phyloP scores from a whole-genome alignment of 2,888 invertebrate genomes.

The Caenorhabditis sp. region DNA sequence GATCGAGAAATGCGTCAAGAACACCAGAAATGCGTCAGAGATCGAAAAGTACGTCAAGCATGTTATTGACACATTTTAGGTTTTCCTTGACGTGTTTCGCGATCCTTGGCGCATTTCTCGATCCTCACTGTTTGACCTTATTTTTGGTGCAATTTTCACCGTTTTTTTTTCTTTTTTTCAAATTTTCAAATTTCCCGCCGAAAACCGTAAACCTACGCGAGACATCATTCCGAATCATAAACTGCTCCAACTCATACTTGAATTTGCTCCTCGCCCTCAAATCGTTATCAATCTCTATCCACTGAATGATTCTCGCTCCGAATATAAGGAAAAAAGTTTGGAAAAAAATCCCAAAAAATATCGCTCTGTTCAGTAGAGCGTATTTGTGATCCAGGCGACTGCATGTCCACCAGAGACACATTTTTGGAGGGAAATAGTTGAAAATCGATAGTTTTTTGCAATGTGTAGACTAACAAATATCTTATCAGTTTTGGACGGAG shows the following conservation, averaged over 20 bases:
- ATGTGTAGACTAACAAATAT: background rate
- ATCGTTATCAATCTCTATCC: conserved; percentile 86
- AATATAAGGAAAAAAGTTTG: conserved; percentile 86
- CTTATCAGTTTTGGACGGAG: conserved; percentile 11
- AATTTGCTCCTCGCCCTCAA: conserved; percentile 86
- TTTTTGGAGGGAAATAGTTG: conserved; percentile 4
- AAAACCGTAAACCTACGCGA: conserved; percentile 51
- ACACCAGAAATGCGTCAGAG: background rate
- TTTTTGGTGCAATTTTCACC: background rate
- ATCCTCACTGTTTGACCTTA: background rate
- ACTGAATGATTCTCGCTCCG: conserved; percentile 88
- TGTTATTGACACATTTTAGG: too few relatives aligned
- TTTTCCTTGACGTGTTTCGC: background rate
- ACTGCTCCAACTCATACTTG: conserved; percentile 86
- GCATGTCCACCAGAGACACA: conserved; percentile 63
- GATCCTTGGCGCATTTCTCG: conserved; percentile 6
- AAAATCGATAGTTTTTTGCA: conserved; percentile 23
- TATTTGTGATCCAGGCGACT: conserved; percentile 44
- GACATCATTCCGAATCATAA: conserved; percentile 86
- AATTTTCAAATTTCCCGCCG: background rate
- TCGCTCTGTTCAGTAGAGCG: conserved; percentile 56
- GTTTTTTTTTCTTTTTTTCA: background rate
- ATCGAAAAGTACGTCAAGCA: background rate
- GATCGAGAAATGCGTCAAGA: background rate
- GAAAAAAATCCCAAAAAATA: conserved; percentile 43